Percentiles rank a stretch among this genome's conserved stretches.
Evolutionary conservation across 2,113 vertebrate genomes (phyloP).

Genomic region (Corythoichthys intestinalis): DNA sequence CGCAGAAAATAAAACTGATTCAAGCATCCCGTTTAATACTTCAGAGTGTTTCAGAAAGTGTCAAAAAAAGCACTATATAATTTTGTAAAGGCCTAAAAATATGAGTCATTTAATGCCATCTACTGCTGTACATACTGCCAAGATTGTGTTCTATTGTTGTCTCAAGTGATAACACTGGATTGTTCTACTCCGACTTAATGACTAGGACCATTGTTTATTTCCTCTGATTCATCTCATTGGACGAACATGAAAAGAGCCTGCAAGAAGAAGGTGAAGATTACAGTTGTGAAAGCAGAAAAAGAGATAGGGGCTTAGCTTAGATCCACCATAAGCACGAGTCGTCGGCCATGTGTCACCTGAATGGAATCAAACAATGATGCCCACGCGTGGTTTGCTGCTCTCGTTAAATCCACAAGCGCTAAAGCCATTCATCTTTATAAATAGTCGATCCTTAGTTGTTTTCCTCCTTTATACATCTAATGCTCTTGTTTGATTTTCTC

Average conservation of each 20-base stretch:
- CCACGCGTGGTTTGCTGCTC: slow-evolving; percentile 54
- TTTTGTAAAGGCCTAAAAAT: background rate
- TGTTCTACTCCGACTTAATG: slow-evolving; percentile 10
- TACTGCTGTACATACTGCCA: background rate
- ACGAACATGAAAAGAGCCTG: slow-evolving; percentile 15
- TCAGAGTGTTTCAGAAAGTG: background rate
- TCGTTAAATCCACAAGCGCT: slow-evolving; percentile 49
- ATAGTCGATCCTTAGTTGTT: slow-evolving; percentile 33
- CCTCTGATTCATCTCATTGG: slow-evolving; percentile 13
- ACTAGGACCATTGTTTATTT: slow-evolving; percentile 8
- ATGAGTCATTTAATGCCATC: background rate
- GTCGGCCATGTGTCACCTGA: slow-evolving; percentile 25
- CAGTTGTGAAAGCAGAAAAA: slow-evolving; percentile 40
- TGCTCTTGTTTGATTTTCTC: slow-evolving; percentile 40
- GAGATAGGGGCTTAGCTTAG: slow-evolving; percentile 44
- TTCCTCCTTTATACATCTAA: slow-evolving; percentile 35
- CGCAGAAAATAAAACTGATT: background rate
- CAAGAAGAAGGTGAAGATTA: slow-evolving; percentile 40
- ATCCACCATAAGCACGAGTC: slow-evolving; percentile 38
- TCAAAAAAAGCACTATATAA: background rate
- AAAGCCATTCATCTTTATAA: slow-evolving; percentile 51
- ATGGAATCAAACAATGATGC: slow-evolving; percentile 37
- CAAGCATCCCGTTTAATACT: background rate
- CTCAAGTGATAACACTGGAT: background rate
- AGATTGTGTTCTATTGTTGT: background rate